A percentile compares a stretch with the other conserved stretches of the same genome.
These are phyloP conservation scores for Platichthys stellatus DNA, from an alignment of 2,113 vertebrate genomes.

Conservation along the genomic window DNA sequence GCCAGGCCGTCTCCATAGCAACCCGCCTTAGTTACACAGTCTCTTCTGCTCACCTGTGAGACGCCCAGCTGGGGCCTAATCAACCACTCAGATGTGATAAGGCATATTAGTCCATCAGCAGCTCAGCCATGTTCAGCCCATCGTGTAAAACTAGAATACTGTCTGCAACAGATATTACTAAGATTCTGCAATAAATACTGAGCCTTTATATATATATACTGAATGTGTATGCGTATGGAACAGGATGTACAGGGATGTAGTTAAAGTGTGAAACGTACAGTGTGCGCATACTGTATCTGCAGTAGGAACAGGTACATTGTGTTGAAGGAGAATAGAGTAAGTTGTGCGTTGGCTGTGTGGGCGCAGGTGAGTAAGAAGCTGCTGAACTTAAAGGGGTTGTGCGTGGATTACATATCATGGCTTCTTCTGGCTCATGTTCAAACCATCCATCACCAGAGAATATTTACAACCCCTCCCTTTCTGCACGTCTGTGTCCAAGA, in stretches of 20 bases:
- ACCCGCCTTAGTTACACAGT: slow-evolving; percentile 63
- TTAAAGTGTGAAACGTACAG: slow-evolving; percentile 43
- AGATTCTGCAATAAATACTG: slow-evolving; percentile 81
- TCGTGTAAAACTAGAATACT: slow-evolving; percentile 59
- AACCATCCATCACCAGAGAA: slow-evolving; percentile 54
- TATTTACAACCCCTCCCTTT: slow-evolving; percentile 74
- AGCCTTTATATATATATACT: slow-evolving; percentile 44
- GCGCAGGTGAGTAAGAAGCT: slow-evolving; percentile 41
- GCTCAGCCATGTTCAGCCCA: slow-evolving; percentile 64
- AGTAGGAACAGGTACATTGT: slow-evolving; percentile 28
- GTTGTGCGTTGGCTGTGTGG: slow-evolving; percentile 38
- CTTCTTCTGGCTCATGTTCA: slow-evolving; percentile 53
- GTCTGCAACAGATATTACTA: slow-evolving; percentile 66
- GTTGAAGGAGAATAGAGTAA: slow-evolving; percentile 38
- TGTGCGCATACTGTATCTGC: slow-evolving; percentile 31
- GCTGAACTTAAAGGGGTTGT: slow-evolving; percentile 68
- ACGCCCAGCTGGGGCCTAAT: slow-evolving; percentile 56
- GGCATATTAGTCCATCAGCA: slow-evolving; percentile 80
- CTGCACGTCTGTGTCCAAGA: slow-evolving; percentile 54
- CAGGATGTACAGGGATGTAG: slow-evolving; percentile 70
- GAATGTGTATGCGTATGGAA: slow-evolving; percentile 44
- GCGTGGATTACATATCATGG: slow-evolving; percentile 60
- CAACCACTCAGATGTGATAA: slow-evolving; percentile 74
- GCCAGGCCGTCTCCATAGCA: slow-evolving; percentile 65
- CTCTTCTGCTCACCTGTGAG: slow-evolving; percentile 66